Evolutionary conservation across 2,797 vertebrate species (phyloP).

Genomic region (Gadopsis marmoratus): DNA sequence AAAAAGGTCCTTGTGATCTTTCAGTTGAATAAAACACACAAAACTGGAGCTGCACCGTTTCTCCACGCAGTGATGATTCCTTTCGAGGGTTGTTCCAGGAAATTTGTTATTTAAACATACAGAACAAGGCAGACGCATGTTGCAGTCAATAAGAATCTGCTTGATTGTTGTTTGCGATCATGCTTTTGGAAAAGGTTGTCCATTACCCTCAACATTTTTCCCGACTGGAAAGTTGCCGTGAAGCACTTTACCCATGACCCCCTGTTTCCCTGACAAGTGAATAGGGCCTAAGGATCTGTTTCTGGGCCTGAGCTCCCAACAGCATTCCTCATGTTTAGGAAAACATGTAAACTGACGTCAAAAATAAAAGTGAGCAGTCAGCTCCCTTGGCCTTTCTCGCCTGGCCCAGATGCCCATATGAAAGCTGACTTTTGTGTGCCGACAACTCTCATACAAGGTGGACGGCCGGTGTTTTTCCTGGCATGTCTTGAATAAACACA

Average conservation of each 20-base stretch:
- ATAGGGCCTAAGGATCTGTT: slow-evolving; percentile 69
- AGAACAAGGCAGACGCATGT: slow-evolving; percentile 20
- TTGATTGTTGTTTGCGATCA: slow-evolving; percentile 66
- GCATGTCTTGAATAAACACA: slow-evolving; percentile 80
- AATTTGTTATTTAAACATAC: slow-evolving; percentile 33
- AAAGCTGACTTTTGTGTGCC: slow-evolving; percentile 83
- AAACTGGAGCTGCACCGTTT: slow-evolving; percentile 30
- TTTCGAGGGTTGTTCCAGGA: slow-evolving; percentile 35
- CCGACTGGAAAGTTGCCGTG: slow-evolving; percentile 65
- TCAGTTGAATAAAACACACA: slow-evolving; percentile 34
- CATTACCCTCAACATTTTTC: slow-evolving; percentile 48
- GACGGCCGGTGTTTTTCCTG: slow-evolving; percentile 83
- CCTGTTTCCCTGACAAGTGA: slow-evolving; percentile 75
- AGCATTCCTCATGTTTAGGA: slow-evolving; percentile 82
- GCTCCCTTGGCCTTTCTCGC: slow-evolving; percentile 72
- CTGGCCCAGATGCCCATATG: slow-evolving; percentile 73
- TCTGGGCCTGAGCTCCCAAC: slow-evolving; percentile 63
- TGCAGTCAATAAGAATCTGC: slow-evolving; percentile 42
- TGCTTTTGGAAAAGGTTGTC: slow-evolving; percentile 56
- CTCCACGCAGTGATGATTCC: slow-evolving; percentile 1
- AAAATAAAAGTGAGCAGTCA: slow-evolving; percentile 81
- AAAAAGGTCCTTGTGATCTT: slow-evolving; percentile 41
- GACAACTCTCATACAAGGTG: slow-evolving; percentile 76
- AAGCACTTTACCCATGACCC: slow-evolving; percentile 76
- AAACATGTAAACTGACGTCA: slow-evolving; percentile 79